Evolutionary conservation across 2,797 vertebrate genomes (phyloP), one percentile per base, ranked within the genome.

Genomic region (Myotis findleyi): DNA sequence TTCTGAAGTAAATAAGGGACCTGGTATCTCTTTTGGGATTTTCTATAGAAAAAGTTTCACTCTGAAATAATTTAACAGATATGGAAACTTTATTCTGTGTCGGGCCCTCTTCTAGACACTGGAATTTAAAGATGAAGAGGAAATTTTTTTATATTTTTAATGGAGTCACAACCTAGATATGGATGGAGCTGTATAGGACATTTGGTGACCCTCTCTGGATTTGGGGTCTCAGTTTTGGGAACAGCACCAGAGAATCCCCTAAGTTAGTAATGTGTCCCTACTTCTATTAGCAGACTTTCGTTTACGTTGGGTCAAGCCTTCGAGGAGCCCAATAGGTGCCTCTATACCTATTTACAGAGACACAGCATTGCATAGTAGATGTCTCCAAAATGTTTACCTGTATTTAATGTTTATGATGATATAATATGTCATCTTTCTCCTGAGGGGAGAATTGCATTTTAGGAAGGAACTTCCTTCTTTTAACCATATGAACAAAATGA

Each of bases 1-100:
- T 89, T 72, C 30, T 59, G 12, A 77, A 66, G 36, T 82, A 91
- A 91, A 82, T 81, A 85, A 96, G 33, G 1, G 9, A 59, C 4
- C 7, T 64, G 16, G 36, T 27, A 72, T 44, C n/a, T 76, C 51
- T n/a, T 6, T 23, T 72, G 62, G 47, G 51, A 47, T 69, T 23
- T 79, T 41, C n/a, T 71, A 71, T 2, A 44, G 30, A 76, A 73
- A 66, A 23, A 12, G 11, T 80, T 80, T 93, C 20, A 13, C 41
- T 47, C 77, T 85, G 80, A 88, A 23, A 25, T 47, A 73, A 71
- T 47, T 82, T 66, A 88, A 53, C 33, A 66, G 55, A 21, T 76
- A 55, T 38, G 53, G 55, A 89, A 41, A 21, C 21, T 11, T 16
- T 69, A 38, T 38, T 95, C 44, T 38, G 36, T 79, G 20, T 14